A percentile compares a stretch with the other conserved stretches of the same genome.
Conservation (phyloP, 2,888 invertebrate genomes). For the Empis stercorea region DNA sequence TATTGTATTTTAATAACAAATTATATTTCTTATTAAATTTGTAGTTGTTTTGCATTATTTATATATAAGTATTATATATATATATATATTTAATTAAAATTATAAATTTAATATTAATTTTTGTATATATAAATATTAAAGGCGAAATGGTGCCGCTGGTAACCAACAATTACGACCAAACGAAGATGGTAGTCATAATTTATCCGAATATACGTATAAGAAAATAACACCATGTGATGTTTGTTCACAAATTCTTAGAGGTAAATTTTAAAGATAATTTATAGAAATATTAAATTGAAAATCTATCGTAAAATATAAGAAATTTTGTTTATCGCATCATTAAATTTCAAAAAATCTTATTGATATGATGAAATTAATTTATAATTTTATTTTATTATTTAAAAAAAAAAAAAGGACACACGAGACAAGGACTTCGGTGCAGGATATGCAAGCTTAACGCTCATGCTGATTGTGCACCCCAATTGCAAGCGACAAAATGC, state of each 20-base stretch:
- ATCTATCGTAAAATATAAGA: conserved; percentile 16
- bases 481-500: conserved; percentile 63
- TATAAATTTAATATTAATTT: neutral
- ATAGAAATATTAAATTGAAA: no score
- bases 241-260: conserved; percentile 83
- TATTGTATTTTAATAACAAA: no score
- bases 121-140: conserved; percentile 10
- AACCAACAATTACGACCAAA: conserved; percentile 33
- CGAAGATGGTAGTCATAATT: conserved; percentile 51
- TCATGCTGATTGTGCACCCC: conserved; percentile 77
- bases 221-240: conserved; percentile 92
- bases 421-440: conserved; percentile 80
- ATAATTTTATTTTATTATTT: no score
- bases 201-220: conserved; percentile 90
- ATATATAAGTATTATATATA: no score
- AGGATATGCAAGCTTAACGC: conserved; percentile 84
- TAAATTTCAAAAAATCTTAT: neutral
- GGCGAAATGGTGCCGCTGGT: conserved; percentile 59
- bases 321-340: no score
- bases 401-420: conserved; percentile 54
- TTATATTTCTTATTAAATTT: no score
- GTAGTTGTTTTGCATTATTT: no score
- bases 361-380: no score
- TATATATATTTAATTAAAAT: no score
- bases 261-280: conserved; percentile 39